Evolutionary conservation across 2,797 vertebrate genomes (phyloP).

Genomic region (Epinephelus awoara): DNA sequence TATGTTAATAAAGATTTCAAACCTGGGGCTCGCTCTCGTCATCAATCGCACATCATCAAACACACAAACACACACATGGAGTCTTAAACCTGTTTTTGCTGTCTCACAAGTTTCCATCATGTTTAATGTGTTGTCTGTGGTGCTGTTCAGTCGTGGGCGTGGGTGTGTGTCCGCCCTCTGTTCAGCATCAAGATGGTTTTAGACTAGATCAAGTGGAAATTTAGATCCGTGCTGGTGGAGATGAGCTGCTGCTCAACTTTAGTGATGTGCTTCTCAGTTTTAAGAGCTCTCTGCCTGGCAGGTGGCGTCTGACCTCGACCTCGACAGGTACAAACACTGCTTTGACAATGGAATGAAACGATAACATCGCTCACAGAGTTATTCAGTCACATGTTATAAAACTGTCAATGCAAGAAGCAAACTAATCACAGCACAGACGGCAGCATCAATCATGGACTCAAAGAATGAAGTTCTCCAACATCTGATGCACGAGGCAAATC

Average conservation of each 20-base stretch:
- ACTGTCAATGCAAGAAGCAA: no score
- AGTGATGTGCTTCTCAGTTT: no score
- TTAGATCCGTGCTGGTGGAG: no score
- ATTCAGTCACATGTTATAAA: background rate
- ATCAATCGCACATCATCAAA: conserved; percentile 7
- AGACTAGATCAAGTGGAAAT: no score
- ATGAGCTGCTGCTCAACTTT: no score
- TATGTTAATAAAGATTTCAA: conserved; percentile 84
- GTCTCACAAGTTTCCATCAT: background rate
- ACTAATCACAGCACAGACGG: background rate
- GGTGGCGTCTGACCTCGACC: no score
- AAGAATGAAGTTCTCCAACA: background rate
- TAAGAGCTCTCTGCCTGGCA: no score
- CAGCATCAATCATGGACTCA: background rate
- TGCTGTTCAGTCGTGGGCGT: no score
- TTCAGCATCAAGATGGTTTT: background rate
- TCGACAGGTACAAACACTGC: no score
- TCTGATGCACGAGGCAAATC: background rate
- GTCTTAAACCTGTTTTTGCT: background rate
- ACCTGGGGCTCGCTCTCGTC: conserved; percentile 9
- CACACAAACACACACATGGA: background rate
- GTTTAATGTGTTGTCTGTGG: background rate
- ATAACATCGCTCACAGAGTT: background rate
- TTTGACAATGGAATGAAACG: background rate
- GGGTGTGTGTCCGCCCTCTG: no score